A percentile compares a stretch with the other conserved stretches of the same genome.
Evolutionary conservation across 2,797 vertebrate species (phyloP).

Genomic region (Spea hammondii): DNA sequence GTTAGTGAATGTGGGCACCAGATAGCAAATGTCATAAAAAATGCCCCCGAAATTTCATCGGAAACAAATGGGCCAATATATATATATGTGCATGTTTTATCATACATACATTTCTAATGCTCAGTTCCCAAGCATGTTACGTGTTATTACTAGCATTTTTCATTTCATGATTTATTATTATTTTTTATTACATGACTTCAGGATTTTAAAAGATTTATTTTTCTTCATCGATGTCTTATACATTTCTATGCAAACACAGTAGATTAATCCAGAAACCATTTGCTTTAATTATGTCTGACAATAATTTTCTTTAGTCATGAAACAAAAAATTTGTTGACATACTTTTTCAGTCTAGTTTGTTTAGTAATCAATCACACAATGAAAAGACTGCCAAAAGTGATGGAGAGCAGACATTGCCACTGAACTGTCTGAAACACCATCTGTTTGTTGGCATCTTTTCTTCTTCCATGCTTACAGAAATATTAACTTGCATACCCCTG

Average conservation of each 20-base stretch:
- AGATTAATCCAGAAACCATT: slow-evolving; percentile 31
- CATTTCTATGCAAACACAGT: background rate
- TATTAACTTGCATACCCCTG: background rate
- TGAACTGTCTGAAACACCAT: slow-evolving; percentile 31
- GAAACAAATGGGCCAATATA: too few species aligned
- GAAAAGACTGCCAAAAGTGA: slow-evolving; percentile 32
- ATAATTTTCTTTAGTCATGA: slow-evolving; percentile 32
- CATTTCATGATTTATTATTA: background rate
- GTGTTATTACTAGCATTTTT: slow-evolving; percentile 9
- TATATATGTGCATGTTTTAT: too few species aligned
- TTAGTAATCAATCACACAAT: slow-evolving; percentile 38
- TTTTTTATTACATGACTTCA: too few species aligned
- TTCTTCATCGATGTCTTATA: too few species aligned
- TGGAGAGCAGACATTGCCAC: slow-evolving; percentile 30
- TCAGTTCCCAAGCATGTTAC: too few species aligned
- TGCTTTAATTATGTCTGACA: slow-evolving; percentile 38
- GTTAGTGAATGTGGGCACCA: too few species aligned
- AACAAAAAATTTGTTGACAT: slow-evolving; percentile 34
- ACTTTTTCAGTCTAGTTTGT: slow-evolving; percentile 19
- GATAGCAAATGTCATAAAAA: too few species aligned
- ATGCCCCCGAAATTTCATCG: too few species aligned
- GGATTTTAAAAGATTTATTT: too few species aligned
- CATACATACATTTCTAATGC: too few species aligned
- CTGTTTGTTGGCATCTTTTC: slow-evolving; percentile 13
- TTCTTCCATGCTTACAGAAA: background rate